Percentiles rank a stretch among this genome's conserved stretches.
These are phyloP conservation scores for Cricetomys ansorgei DNA, from an alignment of 2,113 vertebrate species.

Conservation along the genomic window DNA sequence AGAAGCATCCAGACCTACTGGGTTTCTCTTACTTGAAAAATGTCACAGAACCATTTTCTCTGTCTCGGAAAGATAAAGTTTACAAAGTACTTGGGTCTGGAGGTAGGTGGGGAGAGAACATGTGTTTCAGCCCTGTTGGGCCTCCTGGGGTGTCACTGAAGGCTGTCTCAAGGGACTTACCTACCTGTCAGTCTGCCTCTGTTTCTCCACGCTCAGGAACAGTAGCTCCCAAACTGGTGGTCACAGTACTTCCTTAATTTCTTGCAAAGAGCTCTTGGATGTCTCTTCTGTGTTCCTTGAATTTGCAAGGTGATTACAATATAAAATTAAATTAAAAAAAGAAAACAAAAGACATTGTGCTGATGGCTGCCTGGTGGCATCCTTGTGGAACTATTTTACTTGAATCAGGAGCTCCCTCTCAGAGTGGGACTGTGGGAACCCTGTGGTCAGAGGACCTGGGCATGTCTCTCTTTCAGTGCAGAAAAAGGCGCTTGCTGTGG, in stretches of 20 bases:
- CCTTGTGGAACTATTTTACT: constrained; percentile 7
- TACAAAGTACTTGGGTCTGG: not conserved
- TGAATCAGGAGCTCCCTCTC: not conserved
- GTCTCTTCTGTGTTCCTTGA: constrained; percentile 36
- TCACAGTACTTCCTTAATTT: not conserved
- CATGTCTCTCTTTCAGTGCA: not conserved
- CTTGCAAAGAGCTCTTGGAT: constrained; percentile 24
- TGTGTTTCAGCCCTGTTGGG: not conserved
- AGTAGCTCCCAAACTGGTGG: not conserved
- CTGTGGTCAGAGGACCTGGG: not conserved
- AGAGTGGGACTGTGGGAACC: not conserved
- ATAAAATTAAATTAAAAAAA: not conserved
- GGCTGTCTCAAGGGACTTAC: not conserved
- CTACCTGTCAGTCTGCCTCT: not conserved
- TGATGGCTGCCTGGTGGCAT: constrained; percentile 11
- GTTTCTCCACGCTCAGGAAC: not conserved
- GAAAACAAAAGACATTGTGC: not conserved
- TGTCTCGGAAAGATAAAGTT: not conserved
- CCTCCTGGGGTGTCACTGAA: not conserved
- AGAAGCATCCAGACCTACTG: not conserved
- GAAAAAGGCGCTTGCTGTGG: not conserved
- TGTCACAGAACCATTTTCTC: not conserved
- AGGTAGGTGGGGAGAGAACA: not conserved
- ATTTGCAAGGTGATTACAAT: not conserved
- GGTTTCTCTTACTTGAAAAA: constrained; percentile 43